A percentile compares a stretch with the other conserved stretches of the same genome.
Evolutionary conservation across 2,888 invertebrate species (phyloP).

Genomic region (Sisyra nigra): DNA sequence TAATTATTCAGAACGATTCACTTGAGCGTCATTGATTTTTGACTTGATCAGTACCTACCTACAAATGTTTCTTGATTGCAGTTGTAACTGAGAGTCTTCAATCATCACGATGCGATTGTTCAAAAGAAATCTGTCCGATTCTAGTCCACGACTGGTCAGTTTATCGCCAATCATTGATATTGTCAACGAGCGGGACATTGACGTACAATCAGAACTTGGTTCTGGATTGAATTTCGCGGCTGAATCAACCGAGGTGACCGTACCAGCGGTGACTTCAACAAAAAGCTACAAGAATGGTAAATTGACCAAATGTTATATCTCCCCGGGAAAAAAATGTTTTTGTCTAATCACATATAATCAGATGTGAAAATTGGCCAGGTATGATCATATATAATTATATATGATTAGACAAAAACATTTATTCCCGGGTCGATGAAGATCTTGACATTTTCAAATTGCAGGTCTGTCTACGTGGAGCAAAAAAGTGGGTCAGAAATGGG

Average conservation of each 20-base stretch:
- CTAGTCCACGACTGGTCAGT: slow-evolving; percentile 39
- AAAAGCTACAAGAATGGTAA: slow-evolving; percentile 6
- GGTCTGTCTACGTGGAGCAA: slow-evolving; percentile 43
- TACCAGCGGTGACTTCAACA: background rate
- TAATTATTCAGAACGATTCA: too few relatives aligned
- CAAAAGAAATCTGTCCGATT: slow-evolving; percentile 34
- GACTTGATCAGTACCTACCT: too few relatives aligned
- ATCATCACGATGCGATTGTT: slow-evolving; percentile 30
- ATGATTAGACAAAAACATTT: too few relatives aligned
- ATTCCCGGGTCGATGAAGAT: too few relatives aligned
- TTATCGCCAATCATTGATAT: slow-evolving; percentile 26
- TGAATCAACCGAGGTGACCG: background rate
- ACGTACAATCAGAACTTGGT: slow-evolving; percentile 10
- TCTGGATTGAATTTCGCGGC: slow-evolving; percentile 7
- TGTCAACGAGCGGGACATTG: slow-evolving; percentile 14
- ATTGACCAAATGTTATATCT: background rate
- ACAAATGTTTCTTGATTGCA: too few relatives aligned
- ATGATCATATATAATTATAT: too few relatives aligned
- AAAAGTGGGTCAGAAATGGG: slow-evolving; percentile 41
- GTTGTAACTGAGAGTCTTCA: too few relatives aligned
- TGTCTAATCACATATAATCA: too few relatives aligned
- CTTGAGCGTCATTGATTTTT: too few relatives aligned
- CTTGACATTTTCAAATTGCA: slow-evolving; percentile 14
- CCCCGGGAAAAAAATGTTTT: too few relatives aligned
- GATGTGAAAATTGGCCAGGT: too few relatives aligned